Evolutionary conservation across 2,888 invertebrate genomes (phyloP).

Genomic region (Falcaria lacertinaria): DNA sequence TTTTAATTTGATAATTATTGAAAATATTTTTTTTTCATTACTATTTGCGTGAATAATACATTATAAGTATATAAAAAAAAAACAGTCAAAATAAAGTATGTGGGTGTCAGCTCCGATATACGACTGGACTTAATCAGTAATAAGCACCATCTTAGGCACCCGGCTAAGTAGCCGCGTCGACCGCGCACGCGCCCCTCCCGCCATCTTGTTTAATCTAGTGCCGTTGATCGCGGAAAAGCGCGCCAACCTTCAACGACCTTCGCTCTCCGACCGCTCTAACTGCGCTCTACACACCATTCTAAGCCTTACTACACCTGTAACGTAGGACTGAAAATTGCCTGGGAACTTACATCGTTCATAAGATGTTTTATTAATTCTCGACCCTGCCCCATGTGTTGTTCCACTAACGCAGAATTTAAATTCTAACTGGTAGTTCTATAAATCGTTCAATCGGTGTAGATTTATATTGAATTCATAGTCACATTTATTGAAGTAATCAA

Average conservation of each 20-base stretch:
- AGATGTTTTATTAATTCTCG: slow-evolving; percentile 25
- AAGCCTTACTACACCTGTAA: slow-evolving; percentile 20
- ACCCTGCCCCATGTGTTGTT: slow-evolving; percentile 55
- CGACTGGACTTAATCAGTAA: too few species aligned
- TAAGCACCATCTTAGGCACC: slow-evolving; percentile 52
- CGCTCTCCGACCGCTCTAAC: slow-evolving; percentile 70
- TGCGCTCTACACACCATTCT: slow-evolving; percentile 34
- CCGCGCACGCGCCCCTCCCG: slow-evolving; percentile 76
- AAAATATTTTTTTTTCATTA: too few species aligned
- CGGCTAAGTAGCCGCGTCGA: slow-evolving; percentile 51
- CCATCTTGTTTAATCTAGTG: slow-evolving; percentile 78
- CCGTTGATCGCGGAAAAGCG: slow-evolving; percentile 79
- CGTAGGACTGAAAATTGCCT: slow-evolving; percentile 22
- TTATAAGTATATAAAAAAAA: too few species aligned
- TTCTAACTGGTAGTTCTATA: slow-evolving; percentile 54
- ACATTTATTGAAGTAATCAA: slow-evolving; percentile 35
- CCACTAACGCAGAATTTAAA: slow-evolving; percentile 59
- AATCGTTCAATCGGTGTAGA: slow-evolving; percentile 51
- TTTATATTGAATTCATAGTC: slow-evolving; percentile 62
- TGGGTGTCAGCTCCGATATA: too few species aligned
- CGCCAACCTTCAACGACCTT: slow-evolving; percentile 80
- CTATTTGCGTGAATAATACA: too few species aligned
- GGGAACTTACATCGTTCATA: slow-evolving; percentile 13
- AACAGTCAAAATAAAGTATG: too few species aligned
- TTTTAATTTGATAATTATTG: too few species aligned